Base-by-base conservation (phyloP, 2,113 vertebrate species). In the Scolopax mira region DNA sequence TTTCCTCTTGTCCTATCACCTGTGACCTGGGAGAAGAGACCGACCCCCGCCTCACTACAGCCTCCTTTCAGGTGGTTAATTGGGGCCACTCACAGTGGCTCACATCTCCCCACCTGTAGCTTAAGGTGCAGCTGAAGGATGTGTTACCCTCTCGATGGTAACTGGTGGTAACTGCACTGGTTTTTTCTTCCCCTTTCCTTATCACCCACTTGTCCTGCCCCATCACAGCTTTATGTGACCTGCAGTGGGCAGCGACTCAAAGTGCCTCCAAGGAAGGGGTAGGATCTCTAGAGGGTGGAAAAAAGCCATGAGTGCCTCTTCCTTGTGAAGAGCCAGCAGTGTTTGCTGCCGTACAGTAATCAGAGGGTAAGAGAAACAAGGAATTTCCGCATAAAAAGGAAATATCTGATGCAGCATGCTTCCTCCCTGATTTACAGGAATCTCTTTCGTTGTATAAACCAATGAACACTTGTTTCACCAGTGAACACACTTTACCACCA, bases 321-420 rank as follows among this genome's bases (percentile, higher is more conserved):
- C 46, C 31, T 62, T 23, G 6, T 18, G 16, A 82, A 37, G 19
- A 85, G 23, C 19, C 60, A 66, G 19, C 48, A 54, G 27, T 27
- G 11, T 13, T 51, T 2, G 3, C 57, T 90, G 61, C 79, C 1
- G 0, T 33, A 64, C 18, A 6, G 31, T 21, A 30, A 39, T 24
- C 52, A 69, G n/a, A 85, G 18, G 21, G 22, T 24, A 72, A 27
- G 14, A 49, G 21, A 82, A 88, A 67, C 4, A 67, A 60, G 33
- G 27, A 25, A 30, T 49, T 81, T 58, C 52, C 39, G 48, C 12
- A 18, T 5, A 25, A 28, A 82, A 88, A 69, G 22, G 35, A 86
- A 57, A 3, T 41, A 65, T 2, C 28, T 62, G 31, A 52, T 0
- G 0, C 52, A 69, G 39, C 0, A 2, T 61, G 31, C 28, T 69